These are phyloP conservation scores for Cryptus viduatorius DNA, from an alignment of 2,888 invertebrate species.

Conservation along the genomic window DNA sequence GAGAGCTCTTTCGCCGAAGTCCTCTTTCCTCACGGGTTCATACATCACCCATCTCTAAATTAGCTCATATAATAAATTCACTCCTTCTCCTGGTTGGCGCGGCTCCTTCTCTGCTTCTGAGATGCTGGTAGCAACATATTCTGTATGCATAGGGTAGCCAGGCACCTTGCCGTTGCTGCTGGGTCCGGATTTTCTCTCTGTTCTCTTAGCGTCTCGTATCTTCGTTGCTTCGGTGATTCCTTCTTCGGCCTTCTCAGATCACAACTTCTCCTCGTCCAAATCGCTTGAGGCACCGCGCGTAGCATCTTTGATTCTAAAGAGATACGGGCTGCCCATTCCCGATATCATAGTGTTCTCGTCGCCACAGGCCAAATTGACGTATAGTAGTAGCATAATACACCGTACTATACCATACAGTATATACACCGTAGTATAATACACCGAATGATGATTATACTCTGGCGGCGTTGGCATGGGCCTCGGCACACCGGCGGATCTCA, in stretches of 20 bases:
- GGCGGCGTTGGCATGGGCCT: constrained; percentile 27
- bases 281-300: constrained; percentile 67
- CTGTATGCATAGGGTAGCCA: constrained; percentile 84
- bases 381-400: constrained; percentile 12
- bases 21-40: constrained; percentile 52
- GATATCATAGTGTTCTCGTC: constrained; percentile 75
- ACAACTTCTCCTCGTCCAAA: constrained; percentile 54
- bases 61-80: constrained; percentile 83
- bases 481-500: constrained; percentile 43
- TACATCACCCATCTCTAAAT: constrained; percentile 79
- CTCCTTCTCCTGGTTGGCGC: constrained; percentile 69
- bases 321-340: constrained; percentile 74
- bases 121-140: constrained; percentile 81
- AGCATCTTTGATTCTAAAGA: constrained; percentile 75
- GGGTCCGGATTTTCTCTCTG: constrained; percentile 64
- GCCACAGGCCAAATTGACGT: constrained; percentile 65
- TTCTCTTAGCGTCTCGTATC: constrained; percentile 49
- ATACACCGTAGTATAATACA: constrained; percentile 27
- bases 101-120: constrained; percentile 67
- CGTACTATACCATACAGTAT: constrained; percentile 8
- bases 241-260: constrained; percentile 68
- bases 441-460: constrained; percentile 63
- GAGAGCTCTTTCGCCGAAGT: constrained; percentile 59
- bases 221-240: constrained; percentile 49
- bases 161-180: constrained; percentile 76